A percentile compares a stretch with the other conserved stretches of the same genome.
phyloP scores from a whole-genome alignment of 2,888 invertebrate genomes.

The Rhogogaster chlorosoma region DNA sequence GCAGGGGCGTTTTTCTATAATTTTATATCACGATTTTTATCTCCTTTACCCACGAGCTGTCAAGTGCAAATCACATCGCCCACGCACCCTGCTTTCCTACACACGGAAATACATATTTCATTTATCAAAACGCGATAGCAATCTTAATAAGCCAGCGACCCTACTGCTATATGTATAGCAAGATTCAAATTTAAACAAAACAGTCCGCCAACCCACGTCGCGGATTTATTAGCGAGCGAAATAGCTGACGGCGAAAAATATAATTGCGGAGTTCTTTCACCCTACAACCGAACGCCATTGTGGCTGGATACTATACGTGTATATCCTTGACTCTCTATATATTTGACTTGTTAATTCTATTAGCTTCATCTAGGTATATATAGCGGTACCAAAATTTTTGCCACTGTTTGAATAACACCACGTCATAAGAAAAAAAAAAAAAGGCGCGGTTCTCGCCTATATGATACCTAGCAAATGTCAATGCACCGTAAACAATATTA shows the following conservation, averaged over 20 bases:
- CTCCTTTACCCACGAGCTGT: slow-evolving; percentile 28
- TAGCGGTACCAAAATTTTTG: slow-evolving; percentile 43
- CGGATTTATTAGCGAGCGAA: slow-evolving; percentile 1
- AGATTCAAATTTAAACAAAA: slow-evolving; percentile 31
- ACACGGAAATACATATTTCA: slow-evolving; percentile 33
- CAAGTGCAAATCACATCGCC: slow-evolving; percentile 39
- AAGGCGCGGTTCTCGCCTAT: slow-evolving; percentile 28
- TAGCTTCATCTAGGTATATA: not conserved
- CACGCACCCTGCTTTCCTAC: slow-evolving; percentile 16
- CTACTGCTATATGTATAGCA: not conserved
- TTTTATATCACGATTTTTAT: not conserved
- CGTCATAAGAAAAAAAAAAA: not conserved
- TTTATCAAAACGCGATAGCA: slow-evolving; percentile 11
- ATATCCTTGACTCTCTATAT: not conserved
- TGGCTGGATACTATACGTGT: not conserved
- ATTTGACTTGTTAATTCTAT: slow-evolving; percentile 33
- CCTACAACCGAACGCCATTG: not conserved
- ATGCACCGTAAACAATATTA: slow-evolving; percentile 36
- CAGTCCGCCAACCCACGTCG: slow-evolving; percentile 17
- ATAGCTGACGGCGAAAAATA: slow-evolving; percentile 11
- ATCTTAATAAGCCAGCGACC: not conserved
- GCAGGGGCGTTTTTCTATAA: slow-evolving; percentile 4
- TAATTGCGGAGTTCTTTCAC: slow-evolving; percentile 22
- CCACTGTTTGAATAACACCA: slow-evolving; percentile 33
- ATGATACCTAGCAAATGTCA: slow-evolving; percentile 16